Evolutionary conservation across 2,113 vertebrate species (phyloP).

Genomic region (Willisornis vidua): DNA sequence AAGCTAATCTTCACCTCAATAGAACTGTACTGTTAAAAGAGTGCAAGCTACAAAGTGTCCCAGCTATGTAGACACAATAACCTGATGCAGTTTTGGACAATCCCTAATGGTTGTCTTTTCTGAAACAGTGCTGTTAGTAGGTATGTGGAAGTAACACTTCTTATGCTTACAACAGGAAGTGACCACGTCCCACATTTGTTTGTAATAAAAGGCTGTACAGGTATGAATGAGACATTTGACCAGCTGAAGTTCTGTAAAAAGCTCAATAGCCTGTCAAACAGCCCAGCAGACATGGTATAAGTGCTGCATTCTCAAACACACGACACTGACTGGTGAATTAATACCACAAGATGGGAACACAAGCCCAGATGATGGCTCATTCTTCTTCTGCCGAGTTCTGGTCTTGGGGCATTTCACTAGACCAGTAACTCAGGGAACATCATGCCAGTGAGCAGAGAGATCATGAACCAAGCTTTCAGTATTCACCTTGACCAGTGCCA

Average conservation of each 20-base stretch:
- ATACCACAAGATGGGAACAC: not conserved
- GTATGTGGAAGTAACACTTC: not conserved
- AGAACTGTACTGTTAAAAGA: not conserved
- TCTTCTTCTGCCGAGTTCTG: not conserved
- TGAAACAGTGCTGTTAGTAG: not conserved
- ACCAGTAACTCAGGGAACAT: not conserved
- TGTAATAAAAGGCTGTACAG: accelerated
- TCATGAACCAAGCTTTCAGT: not conserved
- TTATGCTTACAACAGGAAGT: not conserved
- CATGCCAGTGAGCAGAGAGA: not conserved
- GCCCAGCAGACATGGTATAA: not conserved
- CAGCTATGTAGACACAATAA: not conserved
- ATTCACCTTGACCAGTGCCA: not conserved
- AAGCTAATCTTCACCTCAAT: not conserved
- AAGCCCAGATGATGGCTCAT: not conserved
- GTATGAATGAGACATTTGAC: not conserved
- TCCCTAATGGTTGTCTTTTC: not conserved
- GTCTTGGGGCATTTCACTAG: not conserved
- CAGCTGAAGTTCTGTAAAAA: not conserved
- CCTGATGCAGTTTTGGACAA: not conserved
- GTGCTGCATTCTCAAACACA: not conserved
- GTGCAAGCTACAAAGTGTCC: not conserved
- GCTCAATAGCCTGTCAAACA: not conserved
- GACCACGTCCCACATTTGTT: not conserved
- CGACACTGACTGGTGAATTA: not conserved